Evolutionary conservation across 2,113 vertebrate genomes (phyloP), one percentile per base, ranked within the genome.

Genomic region (Tetrao urogallus): DNA sequence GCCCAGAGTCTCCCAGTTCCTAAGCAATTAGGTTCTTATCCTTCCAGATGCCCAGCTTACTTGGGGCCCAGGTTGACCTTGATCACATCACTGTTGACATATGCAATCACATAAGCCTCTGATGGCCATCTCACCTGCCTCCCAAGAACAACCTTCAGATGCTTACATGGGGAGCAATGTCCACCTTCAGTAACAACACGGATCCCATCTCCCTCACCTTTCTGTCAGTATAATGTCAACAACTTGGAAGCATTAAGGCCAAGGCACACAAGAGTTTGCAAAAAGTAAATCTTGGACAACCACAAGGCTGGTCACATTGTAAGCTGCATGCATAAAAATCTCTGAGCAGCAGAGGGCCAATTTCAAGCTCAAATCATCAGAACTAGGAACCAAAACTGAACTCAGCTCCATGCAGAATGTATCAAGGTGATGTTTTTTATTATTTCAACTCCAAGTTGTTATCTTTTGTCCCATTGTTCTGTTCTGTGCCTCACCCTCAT

Each of bases 311-410:
- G 9, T 8, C 27, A 13, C 30, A 11, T n/a, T 40, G 50, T 40
- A 28, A 81, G 1, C 11, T 24, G 6, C 1, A 0, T 10, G 42
- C 5, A 38, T 12, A 19, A 75, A 73, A 87, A 67, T 0, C 7
- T 25, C 6, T 24, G 20, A 71, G 42, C 4, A 38, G 38, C 8
- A 13, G 43, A 78, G 6, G 34, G 54, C 10, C 63, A 63, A 63
- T 78, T 86, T 87, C 7, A 7, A 89, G 52, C 57, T 82, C 52
- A n/a, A 4, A 18, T 2, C 50, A 7, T 42, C 38, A 67, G 52
- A 92, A 79, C 1, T 14, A 32, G 14, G 32, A 19, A 45, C 3
- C 9, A 19, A 24, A 42, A 25, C 25, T 64, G 65, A 72, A n/a
- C 32, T 75, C 63, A 75, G 28, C 9, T n/a, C 24, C n/a, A 13